Evolutionary conservation across 2,888 invertebrate genomes (phyloP), one percentile per base, ranked within the genome.

Genomic region (Xestia c-nigrum): DNA sequence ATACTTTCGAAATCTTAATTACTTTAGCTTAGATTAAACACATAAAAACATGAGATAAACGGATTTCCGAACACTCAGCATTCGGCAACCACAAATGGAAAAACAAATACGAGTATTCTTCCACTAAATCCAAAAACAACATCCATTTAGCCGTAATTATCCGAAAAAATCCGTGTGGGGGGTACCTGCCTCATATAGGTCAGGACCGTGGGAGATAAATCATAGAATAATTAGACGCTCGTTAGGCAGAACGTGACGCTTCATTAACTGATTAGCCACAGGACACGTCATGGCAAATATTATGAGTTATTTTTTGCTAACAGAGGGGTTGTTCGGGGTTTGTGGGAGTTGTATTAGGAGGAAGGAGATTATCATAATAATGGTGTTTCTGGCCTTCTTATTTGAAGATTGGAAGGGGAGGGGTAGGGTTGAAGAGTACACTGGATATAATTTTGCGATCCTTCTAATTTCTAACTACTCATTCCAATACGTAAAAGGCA

Each of bases 231-330:
- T 94, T 92, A 94, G 90, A 87, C 85, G 89, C 90, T 93, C 93
- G 89, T 94, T 93, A 93, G 86, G 86, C 86, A 78, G 88, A 89
- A 92, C 92, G 93, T 93, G 93, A 89, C 88, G 80, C 85, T 91
- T 92, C 92, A 91, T 92, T 92, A 92, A 91, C 91, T 91, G 91
- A 93, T 93, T 92, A 92, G 86, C 86, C 87, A 77, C 85, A 83
- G 84, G 85, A 86, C 84, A 87, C 86, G 86, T 81, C 83, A 80
- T 85, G 79, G 83, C 84, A 87, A 87, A 89, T 89, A 88, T 83
- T 84, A 89, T 85, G 79, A 78, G 63, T 70, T 57, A 72, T 78
- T 80, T 85, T 84, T 81, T 81, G 72, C 71, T 63, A 46, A 72
- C 47, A 52, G 38, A 72, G 40, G 31, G 63, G 31, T 55, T 21